Conservation (phyloP, 2,113 vertebrate genomes). For the Microcebus jonahi region DNA sequence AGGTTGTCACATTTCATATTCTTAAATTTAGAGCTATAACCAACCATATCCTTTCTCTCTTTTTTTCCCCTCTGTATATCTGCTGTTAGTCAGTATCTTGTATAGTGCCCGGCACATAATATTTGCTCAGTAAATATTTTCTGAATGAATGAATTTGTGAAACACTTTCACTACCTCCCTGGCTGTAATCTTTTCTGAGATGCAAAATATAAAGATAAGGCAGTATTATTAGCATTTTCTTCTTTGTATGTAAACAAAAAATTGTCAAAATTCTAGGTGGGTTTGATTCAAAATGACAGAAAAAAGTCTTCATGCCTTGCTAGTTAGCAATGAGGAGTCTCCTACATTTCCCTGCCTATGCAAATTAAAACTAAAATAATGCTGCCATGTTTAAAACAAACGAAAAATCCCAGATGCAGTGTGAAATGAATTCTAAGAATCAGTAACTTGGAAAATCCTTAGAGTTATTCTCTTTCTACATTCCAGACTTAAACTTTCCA, state of each 20-base stretch:
- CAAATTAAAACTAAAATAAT: neutral
- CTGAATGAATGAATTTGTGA: conserved; percentile 6
- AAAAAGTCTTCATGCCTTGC: neutral
- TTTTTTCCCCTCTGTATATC: neutral
- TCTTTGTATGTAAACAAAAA: conserved; percentile 1
- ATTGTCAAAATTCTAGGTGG: neutral
- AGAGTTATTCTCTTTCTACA: conserved; percentile 16
- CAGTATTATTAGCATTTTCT: neutral
- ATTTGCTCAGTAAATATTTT: conserved; percentile 28
- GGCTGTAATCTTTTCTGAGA: neutral
- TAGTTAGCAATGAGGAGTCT: neutral
- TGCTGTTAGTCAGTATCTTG: neutral
- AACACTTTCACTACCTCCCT: neutral
- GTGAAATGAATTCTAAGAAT: conserved; percentile 31
- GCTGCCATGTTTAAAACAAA: conserved; percentile 33
- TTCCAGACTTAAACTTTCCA: conserved; percentile 27
- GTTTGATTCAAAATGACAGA: neutral
- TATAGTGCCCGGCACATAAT: neutral
- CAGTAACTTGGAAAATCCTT: conserved; percentile 35
- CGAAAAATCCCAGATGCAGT: neutral
- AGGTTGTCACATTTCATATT: neutral
- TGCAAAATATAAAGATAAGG: conserved; percentile 3
- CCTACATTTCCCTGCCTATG: neutral
- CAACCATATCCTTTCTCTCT: neutral
- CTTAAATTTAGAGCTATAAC: conserved; percentile 29